Conservation (phyloP, 2,113 vertebrate genomes). For the Zosterops lateralis region DNA sequence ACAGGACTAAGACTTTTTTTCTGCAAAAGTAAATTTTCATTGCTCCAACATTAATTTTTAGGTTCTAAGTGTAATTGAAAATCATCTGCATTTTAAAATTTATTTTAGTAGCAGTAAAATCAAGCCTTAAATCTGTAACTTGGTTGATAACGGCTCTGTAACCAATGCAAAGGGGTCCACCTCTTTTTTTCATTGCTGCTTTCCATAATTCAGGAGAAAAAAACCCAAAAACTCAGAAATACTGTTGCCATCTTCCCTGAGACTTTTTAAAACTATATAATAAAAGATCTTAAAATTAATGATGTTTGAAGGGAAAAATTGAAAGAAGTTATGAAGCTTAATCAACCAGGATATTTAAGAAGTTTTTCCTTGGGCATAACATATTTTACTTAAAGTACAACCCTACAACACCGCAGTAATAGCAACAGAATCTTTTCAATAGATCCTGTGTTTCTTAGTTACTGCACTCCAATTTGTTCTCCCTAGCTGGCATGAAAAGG, state of each 20-base stretch:
- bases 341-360: not conserved
- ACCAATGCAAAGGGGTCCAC: not conserved
- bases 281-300: not conserved
- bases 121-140: not conserved
- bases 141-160: not conserved
- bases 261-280: not conserved
- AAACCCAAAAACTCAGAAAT: fast-evolving
- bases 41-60: not conserved
- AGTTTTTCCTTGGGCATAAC: not conserved
- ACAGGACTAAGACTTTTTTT: not conserved
- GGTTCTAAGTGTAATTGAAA: not conserved
- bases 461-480: not conserved
- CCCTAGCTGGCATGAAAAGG: not conserved
- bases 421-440: not conserved
- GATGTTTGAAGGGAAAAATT: not conserved
- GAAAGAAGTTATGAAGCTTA: not conserved
- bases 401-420: not conserved
- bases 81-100: not conserved
- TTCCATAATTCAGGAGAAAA: not conserved
- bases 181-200: not conserved
- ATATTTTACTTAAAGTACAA: not conserved
- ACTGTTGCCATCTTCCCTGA: not conserved
- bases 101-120: not conserved
- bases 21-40: not conserved
- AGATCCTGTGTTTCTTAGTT: not conserved